Evolutionary conservation across 2,797 vertebrate species (phyloP).

Genomic region (Pipistrellus kuhlii): DNA sequence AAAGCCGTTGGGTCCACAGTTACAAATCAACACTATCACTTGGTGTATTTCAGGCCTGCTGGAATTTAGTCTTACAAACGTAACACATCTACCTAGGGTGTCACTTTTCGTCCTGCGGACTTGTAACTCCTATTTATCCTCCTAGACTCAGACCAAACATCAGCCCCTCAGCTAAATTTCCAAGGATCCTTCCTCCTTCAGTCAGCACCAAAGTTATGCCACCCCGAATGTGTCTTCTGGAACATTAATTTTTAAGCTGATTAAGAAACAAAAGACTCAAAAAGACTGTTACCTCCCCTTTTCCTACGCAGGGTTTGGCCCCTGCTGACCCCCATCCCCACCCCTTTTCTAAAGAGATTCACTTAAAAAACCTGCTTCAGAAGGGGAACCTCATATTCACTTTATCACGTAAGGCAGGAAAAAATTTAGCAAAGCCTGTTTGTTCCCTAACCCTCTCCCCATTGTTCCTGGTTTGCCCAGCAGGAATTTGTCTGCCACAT

Average conservation of each 20-base stretch:
- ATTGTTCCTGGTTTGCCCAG: background rate
- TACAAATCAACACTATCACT: background rate
- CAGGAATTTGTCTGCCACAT: background rate
- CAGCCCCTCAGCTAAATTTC: background rate
- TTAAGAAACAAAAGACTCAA: background rate
- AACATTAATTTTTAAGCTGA: background rate
- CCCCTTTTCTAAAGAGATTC: background rate
- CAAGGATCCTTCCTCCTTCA: background rate
- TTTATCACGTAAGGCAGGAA: background rate
- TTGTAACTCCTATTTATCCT: background rate
- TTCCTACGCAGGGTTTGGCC: background rate
- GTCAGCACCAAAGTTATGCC: background rate
- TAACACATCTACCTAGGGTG: background rate
- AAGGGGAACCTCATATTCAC: background rate
- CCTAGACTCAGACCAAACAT: background rate
- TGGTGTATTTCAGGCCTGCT: background rate
- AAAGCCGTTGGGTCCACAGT: background rate
- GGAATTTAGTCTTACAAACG: background rate
- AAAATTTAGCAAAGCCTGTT: background rate
- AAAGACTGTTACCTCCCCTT: background rate
- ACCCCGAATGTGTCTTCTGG: background rate
- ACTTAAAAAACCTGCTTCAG: background rate
- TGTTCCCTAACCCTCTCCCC: background rate
- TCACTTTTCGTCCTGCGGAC: background rate
- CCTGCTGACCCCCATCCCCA: no score